Evolutionary conservation across 2,113 vertebrate species (phyloP), one percentile per base, ranked within the genome.

Genomic region (Nycticorax nycticorax): DNA sequence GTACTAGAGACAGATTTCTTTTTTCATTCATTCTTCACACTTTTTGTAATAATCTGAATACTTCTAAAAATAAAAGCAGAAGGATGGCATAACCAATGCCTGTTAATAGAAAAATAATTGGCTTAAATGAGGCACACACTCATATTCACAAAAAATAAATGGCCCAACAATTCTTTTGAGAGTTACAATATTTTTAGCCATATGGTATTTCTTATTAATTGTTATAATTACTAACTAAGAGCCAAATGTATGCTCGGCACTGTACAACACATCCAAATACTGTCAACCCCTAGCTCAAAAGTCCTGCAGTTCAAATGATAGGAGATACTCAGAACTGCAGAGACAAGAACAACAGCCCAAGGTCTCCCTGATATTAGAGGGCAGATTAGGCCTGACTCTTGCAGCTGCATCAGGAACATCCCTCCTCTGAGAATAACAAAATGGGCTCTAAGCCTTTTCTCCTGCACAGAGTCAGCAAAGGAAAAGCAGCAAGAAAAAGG

Each of bases 41-140:
- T 96, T 98, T 78, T 72, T 96, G 59, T 85, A 97, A 97, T 97
- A 97, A 97, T 91, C 89, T 68, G 77, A 93, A 91, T 92, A 94
- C 57, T 96, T 96, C 95, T 92, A 97, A 98, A 98, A 98, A 96
- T 97, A 97, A 45, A 97, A 91, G 91, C 96, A 97, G 94, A 98
- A 97, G 93, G 95, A 96, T 69, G 56, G 93, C 79, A 97, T 73
- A 94, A 84, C 85, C 81, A 92, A 92, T 92, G 93, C 67, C 69
- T 89, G 28, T 59, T 96, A 97, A 96, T 92, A 95, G 93, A 97
- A 96, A 97, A 96, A 96, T 96, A 97, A 98, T 96, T 92, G 96
- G 76, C 63, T 95, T 93, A 96, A 97, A 95, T 92, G 89, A 97
- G 74, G 66, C 93, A 83, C 91, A 93, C 39, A 43, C 63, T 94